Evolutionary conservation across 2,888 invertebrate species (phyloP), one percentile per base, ranked within the genome.

Genomic region (Ormyrus thymus): DNA sequence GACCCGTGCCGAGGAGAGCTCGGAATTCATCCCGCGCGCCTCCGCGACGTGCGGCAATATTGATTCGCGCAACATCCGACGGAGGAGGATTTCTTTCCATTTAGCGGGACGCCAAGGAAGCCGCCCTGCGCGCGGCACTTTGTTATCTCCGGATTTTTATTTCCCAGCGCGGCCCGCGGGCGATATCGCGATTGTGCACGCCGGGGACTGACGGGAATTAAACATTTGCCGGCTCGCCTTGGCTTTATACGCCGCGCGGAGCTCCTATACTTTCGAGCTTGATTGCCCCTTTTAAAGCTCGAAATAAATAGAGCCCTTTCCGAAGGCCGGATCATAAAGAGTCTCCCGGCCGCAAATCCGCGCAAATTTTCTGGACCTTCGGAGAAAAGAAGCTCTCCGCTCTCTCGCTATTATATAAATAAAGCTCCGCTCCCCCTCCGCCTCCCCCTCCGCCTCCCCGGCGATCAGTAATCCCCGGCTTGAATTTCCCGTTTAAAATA

Each of bases 1-100:
- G 82, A 84, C 83, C 83, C 86, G 86, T 86, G 86, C 29, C 29
- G 29, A 29, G 29, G 29, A 29, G 29, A 29, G 29, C 85, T 84
- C 85, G 83, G 87, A 88, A 87, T 88, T 84, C 74, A 59, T 80
- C 58, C 59, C 50, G 61, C 43, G 48, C 15, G 7, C n/a, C n/a
- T 29, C 56, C 3, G 43, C 9, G 10, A 48, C 48, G 10, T n/a
- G 29, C 29, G 13, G 53, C 64, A 9, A 64, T 69, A 78, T 73
- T 69, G 73, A 69, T 69, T 78, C 56, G 69, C 61, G 61, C 48
- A 59, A 59, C 11, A 59, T 11, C 13, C 62, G 53, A 51, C 11
- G 45, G 71, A 29, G 29, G 29, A 51, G 51, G 59, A 74, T 66
- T 74, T 74, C 65, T 74, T 58, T 74, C 66, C 66, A 45, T 74